Evolutionary conservation across 2,113 vertebrate genomes (phyloP).

Genomic region (Elgaria multicarinata): DNA sequence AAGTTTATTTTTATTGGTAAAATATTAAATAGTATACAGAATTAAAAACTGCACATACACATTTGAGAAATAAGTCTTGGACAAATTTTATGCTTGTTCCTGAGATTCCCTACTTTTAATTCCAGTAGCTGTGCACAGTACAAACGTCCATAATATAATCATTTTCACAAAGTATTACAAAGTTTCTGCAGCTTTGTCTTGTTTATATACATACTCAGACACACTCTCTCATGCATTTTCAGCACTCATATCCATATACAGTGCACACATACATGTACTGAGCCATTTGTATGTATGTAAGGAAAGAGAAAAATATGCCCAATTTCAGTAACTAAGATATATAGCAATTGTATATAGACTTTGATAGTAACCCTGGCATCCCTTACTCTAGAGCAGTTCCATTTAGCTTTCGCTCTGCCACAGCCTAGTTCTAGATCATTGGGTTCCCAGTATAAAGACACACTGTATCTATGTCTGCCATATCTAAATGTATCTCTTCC

Average conservation of each 20-base stretch:
- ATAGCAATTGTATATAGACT: conserved; percentile 60
- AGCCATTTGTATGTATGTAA: conserved; percentile 73
- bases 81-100: conserved; percentile 92
- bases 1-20: conserved; percentile 89
- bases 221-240: conserved; percentile 79
- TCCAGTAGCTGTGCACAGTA: conserved; percentile 90
- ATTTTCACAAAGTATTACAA: conserved; percentile 91
- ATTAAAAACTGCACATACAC: conserved; percentile 89
- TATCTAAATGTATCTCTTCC: not conserved
- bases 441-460: not conserved
- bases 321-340: conserved; percentile 69
- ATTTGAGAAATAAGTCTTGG: conserved; percentile 87
- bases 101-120: conserved; percentile 94
- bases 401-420: not conserved
- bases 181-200: conserved; percentile 89
- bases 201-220: conserved; percentile 73
- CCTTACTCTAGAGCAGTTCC: not conserved
- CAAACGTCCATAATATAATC: conserved; percentile 91
- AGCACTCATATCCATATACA: conserved; percentile 80
- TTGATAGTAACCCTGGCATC: not conserved
- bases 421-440: not conserved
- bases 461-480: not conserved
- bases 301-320: conserved; percentile 69
- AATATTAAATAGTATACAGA: conserved; percentile 90
- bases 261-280: conserved; percentile 73